Base-by-base conservation (phyloP, 1,140 invertebrate genomes). In the Bombus breviceps region DNA sequence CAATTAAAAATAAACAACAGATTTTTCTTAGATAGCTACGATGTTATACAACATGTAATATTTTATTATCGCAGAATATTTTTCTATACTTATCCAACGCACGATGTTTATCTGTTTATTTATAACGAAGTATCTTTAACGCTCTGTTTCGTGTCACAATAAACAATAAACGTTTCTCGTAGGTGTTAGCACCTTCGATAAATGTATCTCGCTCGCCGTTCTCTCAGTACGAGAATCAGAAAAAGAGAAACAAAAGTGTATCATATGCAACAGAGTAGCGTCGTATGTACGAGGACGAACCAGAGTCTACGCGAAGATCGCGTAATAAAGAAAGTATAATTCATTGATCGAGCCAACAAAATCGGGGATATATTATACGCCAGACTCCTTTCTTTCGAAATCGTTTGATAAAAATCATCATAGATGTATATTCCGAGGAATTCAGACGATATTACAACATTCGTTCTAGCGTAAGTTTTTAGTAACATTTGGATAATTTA, bases 261-360 rank as follows among this genome's bases (percentile, higher is more conserved):
- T 47, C 34, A 86, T 80, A 83, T 43, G 75, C 62, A 83, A 77
- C 39, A 62, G 80, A 66, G 43, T 47, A 82, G 71, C 53, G 53
- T 79, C 73, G 71, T 85, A 88, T 80, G 81, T 74, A 85, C 81
- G 86, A 87, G 69, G 53, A 89, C 74, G 74, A 87, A 83, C 73
- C 81, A 79, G 68, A 86, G 79, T 83, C 81, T 85, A 83, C 77
- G 87, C 76, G 79, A 84, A 82, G 57, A 81, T 87, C 71, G 86
- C 76, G 85, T 77, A 82, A 89, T 73, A 89, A 90, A 89, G 88
- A 89, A 90, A 90, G 89, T 90, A 90, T 89, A 83, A 81, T 81
- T 87, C 86, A 90, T 90, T 79, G 88, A 89, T 87, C 53, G 71
- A 85, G 75, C 62, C 64, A 74, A 41, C 32, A 85, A 87, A 84